A percentile compares a stretch with the other conserved stretches of the same genome.
Conservation (phyloP, 1,140 invertebrate genomes). For the Ganaspis sp. region DNA sequence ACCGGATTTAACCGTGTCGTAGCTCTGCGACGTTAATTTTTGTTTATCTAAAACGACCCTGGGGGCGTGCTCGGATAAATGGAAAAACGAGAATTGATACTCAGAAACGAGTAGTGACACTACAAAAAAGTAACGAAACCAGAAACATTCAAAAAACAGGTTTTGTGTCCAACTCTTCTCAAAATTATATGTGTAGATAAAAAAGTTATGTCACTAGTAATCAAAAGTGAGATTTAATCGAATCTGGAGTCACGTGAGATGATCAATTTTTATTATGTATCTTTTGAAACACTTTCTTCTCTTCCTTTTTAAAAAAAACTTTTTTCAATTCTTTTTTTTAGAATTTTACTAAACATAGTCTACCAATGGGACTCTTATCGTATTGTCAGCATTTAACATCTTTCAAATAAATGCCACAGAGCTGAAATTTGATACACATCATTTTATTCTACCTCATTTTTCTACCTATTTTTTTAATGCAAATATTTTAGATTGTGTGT, state of each 20-base stretch:
- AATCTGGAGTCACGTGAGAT: not conserved
- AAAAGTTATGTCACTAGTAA: conserved; percentile 18
- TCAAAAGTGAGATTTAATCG: not conserved
- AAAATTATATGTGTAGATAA: not conserved
- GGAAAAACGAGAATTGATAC: conserved; percentile 27
- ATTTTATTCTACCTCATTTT: too few relatives aligned
- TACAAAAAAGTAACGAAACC: not conserved
- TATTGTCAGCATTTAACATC: too few relatives aligned
- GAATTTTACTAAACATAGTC: too few relatives aligned
- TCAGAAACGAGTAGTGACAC: not conserved
- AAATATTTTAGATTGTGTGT: too few relatives aligned
- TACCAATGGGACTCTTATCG: too few relatives aligned
- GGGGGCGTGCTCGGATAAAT: conserved; percentile 26
- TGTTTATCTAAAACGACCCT: conserved; percentile 27
- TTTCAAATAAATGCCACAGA: too few relatives aligned
- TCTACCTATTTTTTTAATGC: too few relatives aligned
- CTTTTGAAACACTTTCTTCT: not conserved
- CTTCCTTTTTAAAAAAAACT: too few relatives aligned
- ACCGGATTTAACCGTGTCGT: conserved; percentile 20
- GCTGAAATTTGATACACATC: too few relatives aligned
- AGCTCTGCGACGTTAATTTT: conserved; percentile 3
- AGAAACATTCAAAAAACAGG: conserved; percentile 16
- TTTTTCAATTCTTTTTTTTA: too few relatives aligned
- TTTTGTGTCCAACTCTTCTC: not conserved
- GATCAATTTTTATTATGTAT: not conserved